These are phyloP conservation scores for Artibeus lituratus DNA, from an alignment of 2,797 vertebrate species.

Conservation along the genomic window DNA sequence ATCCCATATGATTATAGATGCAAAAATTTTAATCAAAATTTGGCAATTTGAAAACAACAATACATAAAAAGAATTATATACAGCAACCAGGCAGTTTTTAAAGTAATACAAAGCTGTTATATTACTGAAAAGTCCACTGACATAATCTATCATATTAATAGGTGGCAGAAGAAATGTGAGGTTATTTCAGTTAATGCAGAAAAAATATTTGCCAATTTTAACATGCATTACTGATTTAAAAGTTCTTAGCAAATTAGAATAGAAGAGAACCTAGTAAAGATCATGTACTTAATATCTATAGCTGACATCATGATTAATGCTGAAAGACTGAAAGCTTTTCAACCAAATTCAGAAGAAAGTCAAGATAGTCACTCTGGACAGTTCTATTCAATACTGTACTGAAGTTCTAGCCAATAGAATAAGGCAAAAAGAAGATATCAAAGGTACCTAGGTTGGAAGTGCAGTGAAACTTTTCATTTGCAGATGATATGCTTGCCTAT, in stretches of 20 bases:
- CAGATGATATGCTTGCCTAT: not conserved
- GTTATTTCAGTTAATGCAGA: not conserved
- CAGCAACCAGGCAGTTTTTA: not conserved
- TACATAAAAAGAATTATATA: not conserved
- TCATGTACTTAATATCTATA: not conserved
- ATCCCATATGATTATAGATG: not conserved
- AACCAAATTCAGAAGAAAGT: not conserved
- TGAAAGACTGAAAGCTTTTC: not conserved
- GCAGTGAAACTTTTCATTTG: not conserved
- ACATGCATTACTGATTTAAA: not conserved
- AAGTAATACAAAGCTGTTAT: not conserved
- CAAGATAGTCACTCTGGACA: not conserved
- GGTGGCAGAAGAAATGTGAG: not conserved
- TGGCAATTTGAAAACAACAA: not conserved
- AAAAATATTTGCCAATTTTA: not conserved
- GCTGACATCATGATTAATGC: not conserved
- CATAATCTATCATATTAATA: not conserved
- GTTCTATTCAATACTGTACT: not conserved
- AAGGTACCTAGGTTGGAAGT: not conserved
- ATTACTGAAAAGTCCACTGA: not conserved
- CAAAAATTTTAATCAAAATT: not conserved
- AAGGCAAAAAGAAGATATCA: not conserved
- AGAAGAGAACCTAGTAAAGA: not conserved
- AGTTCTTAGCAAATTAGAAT: not conserved
- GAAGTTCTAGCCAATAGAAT: not conserved